Evolutionary conservation across 2,113 vertebrate genomes (phyloP).

Genomic region (Mesembrinibis cayennensis): DNA sequence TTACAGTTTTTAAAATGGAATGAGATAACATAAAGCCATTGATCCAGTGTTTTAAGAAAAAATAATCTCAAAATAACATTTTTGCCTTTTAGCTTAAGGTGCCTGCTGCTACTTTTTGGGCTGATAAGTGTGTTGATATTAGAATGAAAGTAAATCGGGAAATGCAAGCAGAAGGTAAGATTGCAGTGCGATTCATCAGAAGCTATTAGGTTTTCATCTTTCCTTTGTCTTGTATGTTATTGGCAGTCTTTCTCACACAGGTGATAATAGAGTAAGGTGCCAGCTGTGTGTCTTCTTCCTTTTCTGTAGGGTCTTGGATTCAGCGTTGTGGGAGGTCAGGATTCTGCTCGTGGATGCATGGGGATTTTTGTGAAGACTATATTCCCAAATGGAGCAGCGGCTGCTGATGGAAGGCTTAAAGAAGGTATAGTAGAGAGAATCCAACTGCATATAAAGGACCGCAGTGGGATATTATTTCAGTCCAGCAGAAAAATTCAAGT

Average conservation of each 20-base stretch:
- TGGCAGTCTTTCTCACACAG: background rate
- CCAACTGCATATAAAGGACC: background rate
- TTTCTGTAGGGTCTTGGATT: constrained; percentile 88
- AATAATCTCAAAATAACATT: background rate
- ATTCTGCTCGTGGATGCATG: constrained; percentile 94
- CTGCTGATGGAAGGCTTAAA: constrained; percentile 93
- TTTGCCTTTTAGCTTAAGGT: background rate
- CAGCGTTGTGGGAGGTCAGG: constrained; percentile 95
- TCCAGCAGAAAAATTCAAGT: background rate
- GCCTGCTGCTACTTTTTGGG: background rate
- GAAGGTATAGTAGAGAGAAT: constrained; percentile 79
- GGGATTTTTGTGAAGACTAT: constrained; percentile 98
- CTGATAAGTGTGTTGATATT: background rate
- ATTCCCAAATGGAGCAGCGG: constrained; percentile 91
- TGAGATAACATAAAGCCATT: background rate
- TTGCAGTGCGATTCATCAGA: background rate
- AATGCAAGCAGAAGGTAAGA: background rate
- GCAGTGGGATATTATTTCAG: background rate
- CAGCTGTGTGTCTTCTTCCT: background rate
- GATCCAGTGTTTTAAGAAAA: background rate
- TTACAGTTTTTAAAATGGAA: background rate
- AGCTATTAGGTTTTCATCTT: background rate
- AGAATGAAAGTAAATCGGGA: background rate
- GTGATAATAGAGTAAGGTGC: background rate
- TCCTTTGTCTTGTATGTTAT: background rate